Base-by-base conservation (phyloP, 2,888 invertebrate species). In the Tineola bisselliella region DNA sequence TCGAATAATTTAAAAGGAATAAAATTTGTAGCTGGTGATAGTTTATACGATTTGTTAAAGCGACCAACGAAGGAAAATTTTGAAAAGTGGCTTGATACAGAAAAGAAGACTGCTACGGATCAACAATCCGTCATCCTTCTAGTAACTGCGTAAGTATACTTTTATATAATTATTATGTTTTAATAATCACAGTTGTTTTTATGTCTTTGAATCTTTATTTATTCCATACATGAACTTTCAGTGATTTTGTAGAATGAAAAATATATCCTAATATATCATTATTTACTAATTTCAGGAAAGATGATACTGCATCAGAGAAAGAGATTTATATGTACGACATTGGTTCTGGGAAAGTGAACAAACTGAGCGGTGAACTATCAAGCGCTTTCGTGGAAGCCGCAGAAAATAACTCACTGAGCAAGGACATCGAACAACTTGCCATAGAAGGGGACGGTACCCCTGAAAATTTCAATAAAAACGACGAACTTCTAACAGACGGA, bases 301-400 rank as follows among this genome's bases (percentile, higher is more conserved):
- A 81, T 61, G 73, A 78, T 63, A 69, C 75, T 13, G 74, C 87
- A 52, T 86, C 87, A 56, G 90, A 91, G 62, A 91, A 91, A 71
- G 95, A 95, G 83, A 95, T 95, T 68, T 95, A 90, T 79, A 95
- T 95, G 95, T 95, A 94, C 74, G 95, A 95, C 72, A 90, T 94
- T 54, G 81, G 88, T 63, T 91, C 92, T 3, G 90, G 92, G 69
- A 90, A 89, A 44, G 92, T 94, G 1, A 94, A 90, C 76, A 94
- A 92, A 77, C 81, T 95, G 18, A 91, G 90, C 65, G 95, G 95
- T 1, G 94, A 94, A 70, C 84, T 95, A 60, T 95, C 95, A 4
- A 90, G 91, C 60, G 94, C 95, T 43, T 95, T 95, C 69, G 94
- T 95, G 1, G 93, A 93, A 71, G 95, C 94, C 54, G 95, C 95